Evolutionary conservation across 2,888 invertebrate species (phyloP), one percentile per base, ranked within the genome.

Genomic region (Hedya salicella): DNA sequence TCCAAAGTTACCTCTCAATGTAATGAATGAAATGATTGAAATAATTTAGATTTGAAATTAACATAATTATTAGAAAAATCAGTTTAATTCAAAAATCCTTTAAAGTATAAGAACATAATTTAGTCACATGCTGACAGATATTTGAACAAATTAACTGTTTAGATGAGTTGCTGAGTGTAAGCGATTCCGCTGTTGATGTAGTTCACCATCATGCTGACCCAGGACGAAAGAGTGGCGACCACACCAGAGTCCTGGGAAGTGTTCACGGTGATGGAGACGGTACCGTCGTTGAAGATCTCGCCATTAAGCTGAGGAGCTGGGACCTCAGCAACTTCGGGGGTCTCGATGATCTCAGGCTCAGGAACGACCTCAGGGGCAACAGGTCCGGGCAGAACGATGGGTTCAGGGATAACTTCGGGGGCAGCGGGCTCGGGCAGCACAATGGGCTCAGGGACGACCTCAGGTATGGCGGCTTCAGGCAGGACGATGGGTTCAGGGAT

Each of bases 151-250:
- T 13, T 9, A 13, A 53, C 14, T 48, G 16, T 46, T 81, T 86
- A 88, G 2, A 88, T 71, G 61, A 88, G 81, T 68, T 87, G 84
- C 0, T 86, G 81, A 1, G 81, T 74, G 56, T 78, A 80, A 65
- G 80, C 77, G n/a, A 73, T 75, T 3, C 77, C 82, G n/a, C 77
- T 73, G 62, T 65, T 82, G 73, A 91, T 80, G 77, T 88, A 90
- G 76, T 86, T 88, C 32, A 91, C 17, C 14, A 83, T 77, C 73
- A 88, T 68, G 71, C 70, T 86, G 72, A 89, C 78, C 91, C 91
- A 91, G 21, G 79, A 78, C 68, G 85, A 82, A 3, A 90, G 71
- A 2, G 86, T 83, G 11, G 80, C 56, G 1, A 87, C 11, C n/a
- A 87, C 63, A 0, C 85, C 76, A 4, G 77, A 60, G 1, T 86